Evolutionary conservation across 1,140 invertebrate genomes (phyloP).

Genomic region (Lithobius niger): DNA sequence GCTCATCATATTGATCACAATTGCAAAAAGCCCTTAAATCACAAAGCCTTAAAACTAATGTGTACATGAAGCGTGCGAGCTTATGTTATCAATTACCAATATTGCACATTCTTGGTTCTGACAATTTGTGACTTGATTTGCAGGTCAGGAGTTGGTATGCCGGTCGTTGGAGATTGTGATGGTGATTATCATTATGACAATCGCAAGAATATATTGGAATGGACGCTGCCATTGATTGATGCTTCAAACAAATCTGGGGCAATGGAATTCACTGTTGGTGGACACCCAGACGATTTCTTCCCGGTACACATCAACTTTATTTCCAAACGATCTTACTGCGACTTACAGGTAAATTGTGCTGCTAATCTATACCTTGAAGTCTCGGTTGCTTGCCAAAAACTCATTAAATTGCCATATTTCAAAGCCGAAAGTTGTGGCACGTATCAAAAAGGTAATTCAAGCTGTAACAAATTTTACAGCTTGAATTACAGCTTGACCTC

Average conservation of each 20-base stretch:
- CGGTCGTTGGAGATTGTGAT: conserved; percentile 83
- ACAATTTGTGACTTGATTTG: conserved; percentile 8
- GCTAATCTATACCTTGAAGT: too few relatives aligned
- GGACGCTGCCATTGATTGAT: conserved; percentile 84
- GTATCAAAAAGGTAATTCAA: too few relatives aligned
- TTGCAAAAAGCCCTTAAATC: too few relatives aligned
- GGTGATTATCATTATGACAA: conserved; percentile 80
- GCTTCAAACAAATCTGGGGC: conserved; percentile 70
- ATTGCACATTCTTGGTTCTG: not conserved
- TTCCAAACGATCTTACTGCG: conserved; percentile 71
- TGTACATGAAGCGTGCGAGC: not conserved
- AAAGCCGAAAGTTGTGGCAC: too few relatives aligned
- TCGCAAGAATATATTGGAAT: conserved; percentile 65
- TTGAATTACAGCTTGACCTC: too few relatives aligned
- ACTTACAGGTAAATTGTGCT: conserved; percentile 66
- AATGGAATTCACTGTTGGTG: conserved; percentile 75
- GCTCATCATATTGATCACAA: too few relatives aligned
- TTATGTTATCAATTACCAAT: not conserved
- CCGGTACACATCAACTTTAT: conserved; percentile 77
- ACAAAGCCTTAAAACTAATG: too few relatives aligned
- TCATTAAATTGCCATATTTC: too few relatives aligned
- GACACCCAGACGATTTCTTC: conserved; percentile 86
- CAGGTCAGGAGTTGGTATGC: conserved; percentile 44
- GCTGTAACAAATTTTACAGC: too few relatives aligned
- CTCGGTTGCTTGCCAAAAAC: too few relatives aligned